Evolutionary conservation across 2,113 vertebrate genomes (phyloP), one percentile per base, ranked within the genome.

Genomic region (Notiomystis cincta): DNA sequence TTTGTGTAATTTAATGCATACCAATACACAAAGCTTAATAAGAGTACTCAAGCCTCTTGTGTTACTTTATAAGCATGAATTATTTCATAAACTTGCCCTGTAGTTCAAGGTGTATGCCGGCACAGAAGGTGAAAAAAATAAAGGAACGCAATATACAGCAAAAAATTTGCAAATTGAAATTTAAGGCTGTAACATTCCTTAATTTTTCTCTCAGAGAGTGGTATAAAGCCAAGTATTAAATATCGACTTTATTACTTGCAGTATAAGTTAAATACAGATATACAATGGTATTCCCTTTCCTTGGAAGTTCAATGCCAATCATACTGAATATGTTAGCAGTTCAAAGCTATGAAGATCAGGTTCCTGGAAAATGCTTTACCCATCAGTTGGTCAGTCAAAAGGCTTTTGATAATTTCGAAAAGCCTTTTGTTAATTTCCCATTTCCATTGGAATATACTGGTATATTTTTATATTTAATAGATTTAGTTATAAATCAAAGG

Each of bases 11-110:
- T 72, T 50, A 90, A 77, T 35, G 14, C 35, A 35, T 61, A 80
- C 21, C 28, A 72, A 54, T 54, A 40, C 35, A 80, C 25, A 95
- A 82, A 90, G 62, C 13, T 88, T 90, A 76, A 82, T 90, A 65
- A 80, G 51, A 82, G 9, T 53, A 82, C 9, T 69, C 50, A 80
- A 57, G 58, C 33, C 45, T 80, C 53, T 80, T 77, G 22, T 31
- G 57, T 92, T 93, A 82, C 25, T 88, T 72, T 77, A 16, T 58
- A 66, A 84, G 30, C 54, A 50, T 44, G 18, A 93, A 82, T 69
- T 86, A 60, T 40, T 69, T 88, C 37, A 80, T 77, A 93, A 85
- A 61, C 0, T 0, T 72, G 22, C 53, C 13, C 40, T 71, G 48
- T 57, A 72, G 18, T 4, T 2, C 23, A 57, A n/a, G 25, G 9